Percentiles rank a stretch among this genome's conserved stretches.
Conservation (phyloP, 2,113 vertebrate species). For the Nanorana parkeri region DNA sequence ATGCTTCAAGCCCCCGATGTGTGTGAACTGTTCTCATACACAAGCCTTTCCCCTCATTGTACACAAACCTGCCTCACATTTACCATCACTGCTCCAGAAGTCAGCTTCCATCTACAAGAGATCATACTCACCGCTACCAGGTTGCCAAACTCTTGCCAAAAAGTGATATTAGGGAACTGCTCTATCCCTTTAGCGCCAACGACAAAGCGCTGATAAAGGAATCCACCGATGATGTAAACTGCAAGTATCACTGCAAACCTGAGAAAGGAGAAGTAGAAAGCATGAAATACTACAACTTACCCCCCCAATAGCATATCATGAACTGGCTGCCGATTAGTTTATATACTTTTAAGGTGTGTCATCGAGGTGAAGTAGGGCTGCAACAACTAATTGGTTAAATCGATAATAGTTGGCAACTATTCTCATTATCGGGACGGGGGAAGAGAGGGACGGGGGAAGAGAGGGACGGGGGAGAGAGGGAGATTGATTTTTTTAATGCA, state of each 20-base stretch:
- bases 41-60: too few species aligned
- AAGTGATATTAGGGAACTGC: conserved; percentile 91
- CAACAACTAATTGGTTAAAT: too few species aligned
- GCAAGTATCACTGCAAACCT: conserved; percentile 81
- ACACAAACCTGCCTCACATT: not conserved
- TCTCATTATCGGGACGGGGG: too few species aligned
- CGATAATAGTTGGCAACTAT: too few species aligned
- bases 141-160: conserved; percentile 95
- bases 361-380: too few species aligned
- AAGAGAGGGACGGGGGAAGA: too few species aligned
- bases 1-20: too few species aligned
- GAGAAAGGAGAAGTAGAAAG: not conserved
- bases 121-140: conserved; percentile 84
- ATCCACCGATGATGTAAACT: conserved; percentile 89
- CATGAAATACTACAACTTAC: not conserved
- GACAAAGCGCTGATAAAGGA: conserved; percentile 91
- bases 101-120: not conserved
- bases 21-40: not conserved
- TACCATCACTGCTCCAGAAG: not conserved
- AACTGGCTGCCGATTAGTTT: too few species aligned
- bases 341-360: too few species aligned
- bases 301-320: not conserved
- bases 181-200: conserved; percentile 96
- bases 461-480: too few species aligned
- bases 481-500: too few species aligned